Base-by-base conservation (phyloP, 2,113 vertebrate species). In the Natator depressus region DNA sequence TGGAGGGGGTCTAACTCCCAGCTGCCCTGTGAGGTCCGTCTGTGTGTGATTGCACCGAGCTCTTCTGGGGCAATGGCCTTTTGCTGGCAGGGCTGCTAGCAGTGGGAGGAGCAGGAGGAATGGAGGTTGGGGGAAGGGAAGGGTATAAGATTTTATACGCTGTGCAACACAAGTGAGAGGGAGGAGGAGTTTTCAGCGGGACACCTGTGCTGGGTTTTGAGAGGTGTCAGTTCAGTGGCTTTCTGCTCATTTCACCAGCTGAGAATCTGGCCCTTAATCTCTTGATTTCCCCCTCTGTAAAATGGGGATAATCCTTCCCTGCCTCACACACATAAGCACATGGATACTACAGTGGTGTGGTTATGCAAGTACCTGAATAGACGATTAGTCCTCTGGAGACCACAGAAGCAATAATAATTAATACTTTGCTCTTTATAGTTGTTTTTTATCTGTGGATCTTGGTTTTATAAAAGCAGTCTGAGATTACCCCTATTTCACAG, bases 121-220 rank as follows among this genome's bases (percentile, higher is more conserved):
- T 24, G 4, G 4, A 62, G 54, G 10, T 84, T 93, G 80, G 76
- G 55, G n/a, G 49, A 16, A 53, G 53, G 38, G n/a, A n/a, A 65
- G 0, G 2, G 16, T 3, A 0, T 1, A 1, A 19, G 27, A 55
- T 3, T 35, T 31, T 79, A 49, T 46, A 0, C 20, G 57, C 75
- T 85, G 25, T 3, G 46, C 53, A 54, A 81, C 81, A 84, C 31
- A 22, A 31, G 4, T 10, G 31, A 38, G 19, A 24, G 29, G 65
- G 51, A 88, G 38, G 65, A 62, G n/a, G 3, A 31, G 76, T 54
- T 82, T 31, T 29, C n/a, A 31, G 55, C 24, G 29, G 80, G 76
- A 31, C 20, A 25, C 35, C 46, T 85, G 1, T 42, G n/a, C 62
- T 25, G 84, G 79, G 55, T 17, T 50, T 16, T 50, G 3, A 42